Percentiles rank a stretch among this genome's conserved stretches.
Evolutionary conservation across 2,797 vertebrate genomes (phyloP).

Genomic region (Tapera naevia): DNA sequence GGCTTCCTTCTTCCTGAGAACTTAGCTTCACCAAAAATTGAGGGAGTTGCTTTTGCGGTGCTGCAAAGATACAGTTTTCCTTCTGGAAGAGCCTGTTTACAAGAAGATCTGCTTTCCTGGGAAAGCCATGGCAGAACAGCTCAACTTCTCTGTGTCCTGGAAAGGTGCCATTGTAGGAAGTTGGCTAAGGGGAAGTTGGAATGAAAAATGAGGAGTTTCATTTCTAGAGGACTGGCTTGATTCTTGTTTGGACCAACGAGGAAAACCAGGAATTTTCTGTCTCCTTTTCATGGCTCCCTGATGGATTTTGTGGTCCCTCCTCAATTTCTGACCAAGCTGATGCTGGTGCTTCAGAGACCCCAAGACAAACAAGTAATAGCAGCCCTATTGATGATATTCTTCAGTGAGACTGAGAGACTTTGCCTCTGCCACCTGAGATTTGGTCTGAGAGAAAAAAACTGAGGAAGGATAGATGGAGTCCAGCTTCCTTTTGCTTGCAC

Average conservation of each 20-base stretch:
- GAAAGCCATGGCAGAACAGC: background rate
- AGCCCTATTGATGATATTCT: background rate
- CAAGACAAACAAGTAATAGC: background rate
- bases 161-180: conserved; percentile 21
- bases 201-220: conserved; percentile 12
- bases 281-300: background rate
- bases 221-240: conserved; percentile 33
- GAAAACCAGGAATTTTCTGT: background rate
- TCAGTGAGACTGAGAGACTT: background rate
- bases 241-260: background rate
- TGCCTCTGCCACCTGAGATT: background rate
- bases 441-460: background rate
- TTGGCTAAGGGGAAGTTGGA: conserved; percentile 1
- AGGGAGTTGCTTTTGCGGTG: background rate
- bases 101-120: background rate
- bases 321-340: background rate
- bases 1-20: background rate
- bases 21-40: background rate
- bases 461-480: background rate
- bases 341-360: background rate
- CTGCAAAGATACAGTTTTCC: background rate
- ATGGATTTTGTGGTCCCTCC: background rate
- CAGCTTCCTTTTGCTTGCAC: conserved; percentile 7
- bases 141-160: background rate
- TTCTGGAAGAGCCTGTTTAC: conserved; percentile 22